Evolutionary conservation across 2,797 vertebrate genomes (phyloP), one percentile per base, ranked within the genome.

Genomic region (Microctenopoma steveboyesi): DNA sequence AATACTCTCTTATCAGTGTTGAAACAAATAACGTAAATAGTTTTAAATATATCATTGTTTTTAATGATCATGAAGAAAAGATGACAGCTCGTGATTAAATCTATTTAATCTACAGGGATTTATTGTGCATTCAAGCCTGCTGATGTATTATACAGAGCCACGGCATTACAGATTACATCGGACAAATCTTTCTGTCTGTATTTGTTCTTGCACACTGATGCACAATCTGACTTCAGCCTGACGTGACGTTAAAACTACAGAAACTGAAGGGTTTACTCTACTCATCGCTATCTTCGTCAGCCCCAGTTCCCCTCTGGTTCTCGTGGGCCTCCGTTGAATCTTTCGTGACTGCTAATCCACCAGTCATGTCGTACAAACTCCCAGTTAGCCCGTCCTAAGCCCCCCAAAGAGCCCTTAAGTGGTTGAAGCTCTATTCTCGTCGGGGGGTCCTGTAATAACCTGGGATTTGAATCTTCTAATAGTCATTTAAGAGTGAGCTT

Each of bases 401-500:
- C 37, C 37, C 76, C 74, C 35, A 67, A 85, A 87, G 82, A 89
- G 80, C 80, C 22, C 73, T 84, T 89, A 90, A 87, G 89, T 87
- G 85, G 87, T 85, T 76, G 78, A 69, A 88, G 83, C 85, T 85
- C 68, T 69, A 15, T 72, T 83, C 88, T 79, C 81, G 7, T 69
- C 82, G 50, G 84, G 88, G 81, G 85, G 86, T 84, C 81, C 74
- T 62, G 64, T 89, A 88, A 88, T 87, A 71, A 88, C 83, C 83
- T 92, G 76, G 95, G 96, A 85, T 91, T 94, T 5, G 91, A 85
- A 62, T 94, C 94, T 86, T 95, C 94, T 97, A 91, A 97, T 95
- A 95, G 81, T 88, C 85, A 83, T 90, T 87, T 86, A 83, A 82
- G 76, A 77, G 80, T 61, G 81, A 78, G 88, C 69, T 83, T 45